Evolutionary conservation across 2,797 vertebrate species (phyloP).

Genomic region (Alfaro cultratus): DNA sequence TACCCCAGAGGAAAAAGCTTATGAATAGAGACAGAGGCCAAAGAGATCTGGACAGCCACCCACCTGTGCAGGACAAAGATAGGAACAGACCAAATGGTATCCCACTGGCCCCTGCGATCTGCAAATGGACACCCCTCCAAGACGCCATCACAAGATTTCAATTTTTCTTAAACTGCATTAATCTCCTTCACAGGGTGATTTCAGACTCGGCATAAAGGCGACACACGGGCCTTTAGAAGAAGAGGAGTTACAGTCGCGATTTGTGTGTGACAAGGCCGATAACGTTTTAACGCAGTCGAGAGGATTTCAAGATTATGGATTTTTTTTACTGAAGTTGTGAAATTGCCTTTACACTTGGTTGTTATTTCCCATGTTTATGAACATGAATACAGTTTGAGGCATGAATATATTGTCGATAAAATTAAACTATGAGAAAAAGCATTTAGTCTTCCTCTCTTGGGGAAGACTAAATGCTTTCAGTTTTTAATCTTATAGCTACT

Average conservation of each 20-base stretch:
- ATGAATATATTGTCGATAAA: neutral
- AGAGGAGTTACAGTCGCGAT: constrained; percentile 25
- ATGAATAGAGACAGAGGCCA: constrained; percentile 15
- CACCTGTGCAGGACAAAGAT: constrained; percentile 61
- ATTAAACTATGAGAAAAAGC: neutral
- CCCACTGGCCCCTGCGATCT: constrained; percentile 48
- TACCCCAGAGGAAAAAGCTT: constrained; percentile 45
- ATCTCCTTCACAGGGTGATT: constrained; percentile 47
- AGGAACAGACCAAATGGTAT: constrained; percentile 50
- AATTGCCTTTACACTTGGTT: constrained; percentile 28
- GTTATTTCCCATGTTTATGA: constrained; percentile 15
- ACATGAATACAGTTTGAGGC: constrained; percentile 9
- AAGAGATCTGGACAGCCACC: constrained; percentile 47
- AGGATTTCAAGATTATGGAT: constrained; percentile 59
- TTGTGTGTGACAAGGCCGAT: constrained; percentile 47
- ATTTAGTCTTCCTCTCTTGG: neutral
- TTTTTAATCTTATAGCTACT: neutral
- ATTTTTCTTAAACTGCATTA: constrained; percentile 41
- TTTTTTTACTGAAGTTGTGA: constrained; percentile 27
- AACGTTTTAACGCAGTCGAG: constrained; percentile 49
- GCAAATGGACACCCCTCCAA: constrained; percentile 48
- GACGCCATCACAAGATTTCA: constrained; percentile 36
- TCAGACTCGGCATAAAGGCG: constrained; percentile 20
- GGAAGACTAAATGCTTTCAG: neutral
- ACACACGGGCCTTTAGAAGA: constrained; percentile 38